These are phyloP conservation scores for Camptogramma bilineatum DNA, from an alignment of 2,888 invertebrate species.

Conservation along the genomic window DNA sequence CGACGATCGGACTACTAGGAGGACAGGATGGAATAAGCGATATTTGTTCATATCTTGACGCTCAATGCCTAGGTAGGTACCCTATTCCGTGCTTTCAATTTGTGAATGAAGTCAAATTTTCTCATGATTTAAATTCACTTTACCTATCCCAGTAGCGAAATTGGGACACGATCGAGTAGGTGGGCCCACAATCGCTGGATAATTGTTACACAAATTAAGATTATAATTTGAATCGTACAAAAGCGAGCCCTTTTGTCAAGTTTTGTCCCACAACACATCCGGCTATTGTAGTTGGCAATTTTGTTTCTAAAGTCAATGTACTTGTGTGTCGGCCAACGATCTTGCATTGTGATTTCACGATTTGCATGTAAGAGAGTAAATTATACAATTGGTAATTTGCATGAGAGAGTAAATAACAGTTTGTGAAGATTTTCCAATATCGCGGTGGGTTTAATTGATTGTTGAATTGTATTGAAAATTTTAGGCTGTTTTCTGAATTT, in stretches of 20 bases:
- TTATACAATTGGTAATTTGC: conserved; percentile 18
- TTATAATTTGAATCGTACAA: conserved; percentile 31
- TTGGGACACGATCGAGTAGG: conserved; percentile 23
- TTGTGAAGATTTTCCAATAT: neutral
- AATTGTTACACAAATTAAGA: conserved; percentile 36
- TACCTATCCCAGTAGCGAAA: conserved; percentile 20
- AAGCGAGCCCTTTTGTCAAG: conserved; percentile 30
- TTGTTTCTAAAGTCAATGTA: conserved; percentile 32
- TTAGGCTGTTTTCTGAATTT: neutral
- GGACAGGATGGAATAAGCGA: no score
- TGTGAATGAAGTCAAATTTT: conserved; percentile 2
- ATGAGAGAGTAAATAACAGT: neutral
- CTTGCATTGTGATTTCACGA: conserved; percentile 28
- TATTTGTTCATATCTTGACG: no score
- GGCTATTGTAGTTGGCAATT: conserved; percentile 35
- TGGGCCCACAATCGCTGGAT: conserved; percentile 10
- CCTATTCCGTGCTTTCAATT: no score
- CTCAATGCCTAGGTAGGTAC: no score
- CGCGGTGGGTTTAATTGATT: neutral
- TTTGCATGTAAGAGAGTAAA: conserved; percentile 24
- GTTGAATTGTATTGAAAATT: neutral
- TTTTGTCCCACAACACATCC: conserved; percentile 31
- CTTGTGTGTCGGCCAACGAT: conserved; percentile 26
- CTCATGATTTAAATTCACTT: conserved; percentile 14
- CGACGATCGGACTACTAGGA: no score